Base-by-base conservation (phyloP, 2,888 invertebrate species). In the Stenotaenia linearis region DNA sequence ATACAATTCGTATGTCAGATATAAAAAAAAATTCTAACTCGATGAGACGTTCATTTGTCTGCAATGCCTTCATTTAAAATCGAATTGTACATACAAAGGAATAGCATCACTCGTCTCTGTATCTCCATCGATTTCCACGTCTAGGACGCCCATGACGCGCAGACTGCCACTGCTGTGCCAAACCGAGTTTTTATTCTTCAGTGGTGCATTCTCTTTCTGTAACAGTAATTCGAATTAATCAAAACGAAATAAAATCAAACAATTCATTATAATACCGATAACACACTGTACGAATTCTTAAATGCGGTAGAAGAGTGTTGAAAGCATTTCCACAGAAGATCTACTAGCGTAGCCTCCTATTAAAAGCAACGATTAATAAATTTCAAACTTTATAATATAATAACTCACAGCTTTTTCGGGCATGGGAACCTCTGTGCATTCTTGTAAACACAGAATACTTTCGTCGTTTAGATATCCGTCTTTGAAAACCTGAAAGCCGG, bases 381-480 rank as follows among this genome's bases (percentile, higher is more conserved):
- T 40, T 15, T 40, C 15, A 69, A 56, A 69, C 21, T 69, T 28
- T 12, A 10, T 28, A 18, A 7, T 18, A 3, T 69, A 5, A 40
- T 37, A 75, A 69, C 37, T 40, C 78, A 81, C 82, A 77, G 81
- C 81, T 80, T 81, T 81, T 74, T 75, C 80, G 28, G 82, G 82
- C 28, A 82, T 69, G 37, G 56, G 75, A 79, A 82, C 75, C 80
- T 82, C 81, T 77, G 80, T 81, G 35, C 80, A 81, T 45, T 30
- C 45, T 56, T 82, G 81, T 10, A 82, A 76, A n/a, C 81, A 80
- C 79, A 81, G 81, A 77, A 82, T 82, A 81, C 81, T 82, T 9
- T 82, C 82, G 79, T 82, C 80, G 77, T 80, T 82, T 76, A 82
- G 80, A 74, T 82, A 82, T 4, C 82, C 82, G 80, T 82, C 82